Evolutionary conservation across 1,140 invertebrate species (phyloP), one percentile per base, ranked within the genome.

Genomic region (Eubasilissa regina): DNA sequence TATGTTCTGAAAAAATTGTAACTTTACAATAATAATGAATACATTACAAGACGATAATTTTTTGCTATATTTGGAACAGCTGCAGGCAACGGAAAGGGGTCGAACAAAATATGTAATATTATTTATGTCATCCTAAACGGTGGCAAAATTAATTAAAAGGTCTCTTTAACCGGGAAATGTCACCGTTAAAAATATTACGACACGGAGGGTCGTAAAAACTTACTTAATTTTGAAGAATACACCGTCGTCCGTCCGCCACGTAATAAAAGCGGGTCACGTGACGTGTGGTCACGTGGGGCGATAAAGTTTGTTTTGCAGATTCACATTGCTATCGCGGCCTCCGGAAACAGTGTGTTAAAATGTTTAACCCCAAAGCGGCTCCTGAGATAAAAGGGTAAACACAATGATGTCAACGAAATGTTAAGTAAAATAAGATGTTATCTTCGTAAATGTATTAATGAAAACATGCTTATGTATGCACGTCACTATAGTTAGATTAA

Each of bases 161-260:
- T 56, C 48, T n/a, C 25, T 15, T 55, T 43, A 8, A 44, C 15
- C 35, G 13, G 68, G 68, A 53, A 51, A 56, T 15, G 70, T 44
- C 70, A 8, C 53, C 70, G 13, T 74, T 74, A 74, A 74, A 74
- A 74, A 56, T 44, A 15, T 58, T 55, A 74, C 53, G 70, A 53
- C 44, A 56, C 51, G 19, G 43, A 44, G 25, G 51, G 56, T 74
- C 70, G 51, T 74, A 58, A 74, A 56, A 74, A 74, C 12, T 74
- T 56, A n/a, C 51, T 58, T 44, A 44, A 74, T 74, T 74, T 74
- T 45, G 35, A 56, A 35, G 15, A 56, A 55, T 21, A 74, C 53
- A 58, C 12, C 70, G 35, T 56, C 48, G n/a, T 11, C 43, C 44
- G 35, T 56, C 48, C 44, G 60, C 43, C 44, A 13, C 45, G 64